Percentiles rank a stretch among this genome's conserved stretches.
These are phyloP conservation scores for Oreochromis mossambicus DNA, from an alignment of 2,797 vertebrate genomes.

Conservation along the genomic window DNA sequence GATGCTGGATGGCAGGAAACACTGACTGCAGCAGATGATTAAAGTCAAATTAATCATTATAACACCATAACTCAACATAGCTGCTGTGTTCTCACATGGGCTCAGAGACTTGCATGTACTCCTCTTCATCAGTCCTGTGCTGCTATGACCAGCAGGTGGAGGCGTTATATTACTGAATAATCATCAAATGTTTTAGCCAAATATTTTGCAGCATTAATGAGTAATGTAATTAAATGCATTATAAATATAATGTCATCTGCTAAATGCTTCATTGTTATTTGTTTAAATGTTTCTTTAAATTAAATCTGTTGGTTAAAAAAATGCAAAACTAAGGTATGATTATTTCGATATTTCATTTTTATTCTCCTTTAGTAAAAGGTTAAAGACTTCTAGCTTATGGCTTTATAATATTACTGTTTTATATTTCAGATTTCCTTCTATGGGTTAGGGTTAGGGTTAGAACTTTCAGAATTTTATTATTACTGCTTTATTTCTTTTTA, in stretches of 20 bases:
- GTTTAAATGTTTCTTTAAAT: fast-evolving
- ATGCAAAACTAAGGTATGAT: fast-evolving
- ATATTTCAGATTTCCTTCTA: fast-evolving
- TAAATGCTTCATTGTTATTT: fast-evolving
- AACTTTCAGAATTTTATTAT: neutral
- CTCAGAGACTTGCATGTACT: fast-evolving
- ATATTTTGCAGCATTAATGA: neutral
- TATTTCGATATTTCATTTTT: fast-evolving
- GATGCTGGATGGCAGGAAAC: no score
- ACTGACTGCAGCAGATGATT: fast-evolving
- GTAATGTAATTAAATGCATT: fast-evolving
- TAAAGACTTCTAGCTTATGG: neutral
- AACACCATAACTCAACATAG: fast-evolving
- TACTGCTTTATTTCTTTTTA: fast-evolving
- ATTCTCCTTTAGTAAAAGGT: fast-evolving
- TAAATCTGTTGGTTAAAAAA: neutral
- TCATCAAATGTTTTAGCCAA: neutral
- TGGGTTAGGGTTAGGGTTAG: no score
- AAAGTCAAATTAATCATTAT: fast-evolving
- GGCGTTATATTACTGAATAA: neutral
- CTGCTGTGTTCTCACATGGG: neutral
- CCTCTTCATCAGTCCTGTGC: neutral
- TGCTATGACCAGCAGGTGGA: slow-evolving; percentile 25
- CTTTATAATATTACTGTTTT: neutral
- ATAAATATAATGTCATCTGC: neutral